Base-by-base conservation (phyloP, 2,888 invertebrate species). In the Lucinisca nassula region DNA sequence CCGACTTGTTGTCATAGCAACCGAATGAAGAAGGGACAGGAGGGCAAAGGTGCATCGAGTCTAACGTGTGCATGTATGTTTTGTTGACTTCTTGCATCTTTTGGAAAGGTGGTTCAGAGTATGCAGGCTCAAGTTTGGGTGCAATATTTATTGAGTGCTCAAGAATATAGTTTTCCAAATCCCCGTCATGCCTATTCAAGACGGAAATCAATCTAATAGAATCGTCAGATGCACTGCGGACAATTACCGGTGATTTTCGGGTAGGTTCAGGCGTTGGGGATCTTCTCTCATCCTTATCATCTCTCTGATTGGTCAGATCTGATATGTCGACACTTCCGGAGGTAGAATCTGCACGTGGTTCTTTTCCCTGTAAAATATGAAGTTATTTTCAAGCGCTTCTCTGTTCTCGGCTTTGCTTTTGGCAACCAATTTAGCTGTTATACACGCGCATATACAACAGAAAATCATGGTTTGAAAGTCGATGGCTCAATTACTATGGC, bases 261-360 rank as follows among this genome's bases (percentile, higher is more conserved):
- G 30, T 74, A 14, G 87, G 89, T 67, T 89, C 85, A 12, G 89
- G 89, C 12, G 89, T 89, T 24, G 90, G 90, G 4, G 90, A 79
- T 67, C 84, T 67, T 40, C 75, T 72, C 4, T 58, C 58, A n/a
- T 51, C 51, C 24, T 27, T 67, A 21, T 90, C 87, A 55, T 88
- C 90, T 72, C 81, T 83, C 32, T 80, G 79, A 67, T 90, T 84
- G 27, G 90, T 90, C 24, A 90, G 61, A 24, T 90, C 82, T 2
- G 90, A 90, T 30, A 90, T 90, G 67, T 90, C 90, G 17, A 90
- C 90, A 73, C 90, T 90, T n/a, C 79, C 84, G 32, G 78, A 74
- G n/a, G 79, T 76, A n/a, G 87, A 85, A 24, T 88, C 84, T 32
- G 74, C 21, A 10, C 67, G 67, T 12, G 67, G 67, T 30, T 67